phyloP scores from a whole-genome alignment of 2,888 invertebrate genomes.

The Hypselothyrea guttata region DNA sequence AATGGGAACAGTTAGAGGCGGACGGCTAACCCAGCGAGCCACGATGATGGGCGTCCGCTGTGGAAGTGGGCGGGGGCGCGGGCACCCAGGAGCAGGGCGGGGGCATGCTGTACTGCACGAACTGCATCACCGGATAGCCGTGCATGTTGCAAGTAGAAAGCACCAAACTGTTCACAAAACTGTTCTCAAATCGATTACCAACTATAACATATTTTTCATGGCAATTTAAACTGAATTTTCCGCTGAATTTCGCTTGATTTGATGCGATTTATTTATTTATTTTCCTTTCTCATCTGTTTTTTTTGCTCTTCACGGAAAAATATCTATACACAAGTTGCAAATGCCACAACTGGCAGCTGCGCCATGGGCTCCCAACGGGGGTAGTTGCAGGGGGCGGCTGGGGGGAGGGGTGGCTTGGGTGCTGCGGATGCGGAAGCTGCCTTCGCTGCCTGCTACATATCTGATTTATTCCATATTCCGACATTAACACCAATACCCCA shows the following conservation, averaged over 20 bases:
- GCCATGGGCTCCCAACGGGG: no score
- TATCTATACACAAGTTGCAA: slow-evolving; percentile 67
- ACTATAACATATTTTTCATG: neutral
- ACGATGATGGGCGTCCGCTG: slow-evolving; percentile 75
- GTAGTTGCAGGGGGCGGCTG: slow-evolving; percentile 7
- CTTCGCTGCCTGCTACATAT: neutral
- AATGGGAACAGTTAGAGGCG: neutral
- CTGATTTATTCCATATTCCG: slow-evolving; percentile 29
- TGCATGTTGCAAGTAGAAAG: slow-evolving; percentile 82
- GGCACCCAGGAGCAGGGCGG: slow-evolving; percentile 82
- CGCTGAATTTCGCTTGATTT: neutral
- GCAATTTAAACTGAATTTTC: neutral
- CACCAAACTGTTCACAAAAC: no score
- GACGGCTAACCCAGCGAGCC: slow-evolving; percentile 46
- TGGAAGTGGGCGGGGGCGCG: slow-evolving; percentile 67
- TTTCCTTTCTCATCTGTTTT: slow-evolving; percentile 15
- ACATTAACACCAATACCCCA: slow-evolving; percentile 63
- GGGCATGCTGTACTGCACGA: slow-evolving; percentile 85
- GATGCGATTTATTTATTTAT: slow-evolving; percentile 13
- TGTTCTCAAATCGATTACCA: no score
- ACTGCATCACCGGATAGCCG: slow-evolving; percentile 86
- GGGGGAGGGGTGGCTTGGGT: slow-evolving; percentile 2
- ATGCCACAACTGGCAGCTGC: slow-evolving; percentile 59
- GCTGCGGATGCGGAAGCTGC: slow-evolving; percentile 14
- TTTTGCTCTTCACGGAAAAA: slow-evolving; percentile 58